Evolutionary conservation across 2,888 invertebrate species (phyloP).

Genomic region (Harpagoxenus sublaevis): DNA sequence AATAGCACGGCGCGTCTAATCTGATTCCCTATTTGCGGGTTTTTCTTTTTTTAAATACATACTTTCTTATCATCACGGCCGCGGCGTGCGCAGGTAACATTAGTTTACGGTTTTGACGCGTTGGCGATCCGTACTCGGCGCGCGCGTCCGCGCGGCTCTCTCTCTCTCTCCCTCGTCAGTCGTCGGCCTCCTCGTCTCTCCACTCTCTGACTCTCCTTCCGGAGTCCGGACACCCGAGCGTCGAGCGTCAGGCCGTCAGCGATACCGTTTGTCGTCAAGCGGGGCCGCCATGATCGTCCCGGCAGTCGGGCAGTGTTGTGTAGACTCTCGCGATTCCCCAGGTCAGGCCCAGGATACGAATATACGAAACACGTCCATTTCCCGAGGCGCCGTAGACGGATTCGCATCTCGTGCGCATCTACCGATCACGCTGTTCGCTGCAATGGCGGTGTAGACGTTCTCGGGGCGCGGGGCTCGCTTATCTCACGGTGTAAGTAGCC

Average conservation of each 20-base stretch:
- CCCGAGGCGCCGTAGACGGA: constrained; percentile 66
- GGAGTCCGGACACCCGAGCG: no score
- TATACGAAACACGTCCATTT: constrained; percentile 61
- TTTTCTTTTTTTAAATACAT: background rate
- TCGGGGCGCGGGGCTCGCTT: constrained; percentile 67
- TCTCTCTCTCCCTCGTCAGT: background rate
- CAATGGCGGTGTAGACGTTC: constrained; percentile 79
- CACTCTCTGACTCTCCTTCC: no score
- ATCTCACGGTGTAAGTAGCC: constrained; percentile 70
- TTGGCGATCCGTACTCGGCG: background rate
- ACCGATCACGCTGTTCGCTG: constrained; percentile 80
- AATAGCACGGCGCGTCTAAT: constrained; percentile 1
- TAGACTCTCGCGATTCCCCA: constrained; percentile 17
- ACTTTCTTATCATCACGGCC: background rate
- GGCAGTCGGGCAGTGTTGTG: constrained; percentile 2
- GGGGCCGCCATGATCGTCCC: constrained; percentile 44
- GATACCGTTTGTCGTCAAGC: constrained; percentile 51
- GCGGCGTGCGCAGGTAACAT: background rate
- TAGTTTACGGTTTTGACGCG: background rate
- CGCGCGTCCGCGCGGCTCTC: background rate
- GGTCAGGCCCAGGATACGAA: no score
- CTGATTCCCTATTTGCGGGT: background rate
- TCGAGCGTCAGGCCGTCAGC: background rate
- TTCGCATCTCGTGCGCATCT: constrained; percentile 71
- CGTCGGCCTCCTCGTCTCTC: no score